A percentile compares a stretch with the other conserved stretches of the same genome.
Evolutionary conservation across 2,797 vertebrate genomes (phyloP).

Genomic region (Labeo calbasu): DNA sequence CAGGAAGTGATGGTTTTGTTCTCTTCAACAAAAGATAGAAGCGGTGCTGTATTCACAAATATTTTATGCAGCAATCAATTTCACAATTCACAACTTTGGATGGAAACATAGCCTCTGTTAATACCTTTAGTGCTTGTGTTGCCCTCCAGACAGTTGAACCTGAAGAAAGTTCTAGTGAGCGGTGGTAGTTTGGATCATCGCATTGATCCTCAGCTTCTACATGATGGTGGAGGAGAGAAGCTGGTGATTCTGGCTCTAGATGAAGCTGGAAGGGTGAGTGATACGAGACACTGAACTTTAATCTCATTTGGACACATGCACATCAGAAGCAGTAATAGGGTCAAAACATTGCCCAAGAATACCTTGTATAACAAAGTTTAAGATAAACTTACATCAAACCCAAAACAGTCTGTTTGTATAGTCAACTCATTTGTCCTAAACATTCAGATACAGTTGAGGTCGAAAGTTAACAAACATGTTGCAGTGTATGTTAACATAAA

Average conservation of each 20-base stretch:
- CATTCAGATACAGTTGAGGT: neutral
- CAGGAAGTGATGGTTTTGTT: neutral
- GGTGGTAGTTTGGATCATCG: slow-evolving; percentile 92
- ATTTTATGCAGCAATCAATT: neutral
- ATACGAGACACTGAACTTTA: neutral
- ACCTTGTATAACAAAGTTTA: neutral
- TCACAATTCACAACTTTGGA: neutral
- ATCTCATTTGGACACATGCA: neutral
- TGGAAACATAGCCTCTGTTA: neutral
- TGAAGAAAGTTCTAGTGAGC: slow-evolving; percentile 92
- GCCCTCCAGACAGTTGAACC: slow-evolving; percentile 87
- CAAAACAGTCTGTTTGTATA: neutral
- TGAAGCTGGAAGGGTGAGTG: slow-evolving; percentile 91
- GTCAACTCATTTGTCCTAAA: neutral
- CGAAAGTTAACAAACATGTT: no score
- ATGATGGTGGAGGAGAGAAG: slow-evolving; percentile 89
- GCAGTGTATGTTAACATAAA: no score
- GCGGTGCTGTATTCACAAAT: neutral
- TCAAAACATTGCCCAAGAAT: neutral
- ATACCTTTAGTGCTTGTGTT: neutral
- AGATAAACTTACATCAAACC: neutral
- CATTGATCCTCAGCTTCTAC: slow-evolving; percentile 86
- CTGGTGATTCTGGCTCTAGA: slow-evolving; percentile 88
- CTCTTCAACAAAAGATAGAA: neutral
- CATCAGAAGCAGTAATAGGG: neutral